These are phyloP conservation scores for Drosophila barbarae DNA, from an alignment of 2,888 invertebrate genomes.

Conservation along the genomic window DNA sequence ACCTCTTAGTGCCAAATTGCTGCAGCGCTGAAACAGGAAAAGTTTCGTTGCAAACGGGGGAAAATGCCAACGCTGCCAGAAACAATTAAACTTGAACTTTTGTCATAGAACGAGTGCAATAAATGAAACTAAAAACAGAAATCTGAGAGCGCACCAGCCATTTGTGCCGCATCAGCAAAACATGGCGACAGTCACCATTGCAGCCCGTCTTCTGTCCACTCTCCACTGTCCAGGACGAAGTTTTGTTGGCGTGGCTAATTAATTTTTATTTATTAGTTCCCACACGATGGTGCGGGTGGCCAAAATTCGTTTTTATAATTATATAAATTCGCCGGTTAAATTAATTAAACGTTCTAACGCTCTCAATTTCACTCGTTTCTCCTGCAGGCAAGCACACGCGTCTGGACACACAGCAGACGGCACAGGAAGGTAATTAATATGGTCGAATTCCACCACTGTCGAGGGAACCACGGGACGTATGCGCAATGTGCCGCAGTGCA, in stretches of 20 bases:
- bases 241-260: conserved; percentile 59
- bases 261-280: conserved; percentile 68
- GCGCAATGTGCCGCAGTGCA: conserved; percentile 55
- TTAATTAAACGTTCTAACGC: conserved; percentile 60
- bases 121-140: conserved; percentile 44
- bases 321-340: conserved; percentile 45
- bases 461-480: conserved; percentile 38
- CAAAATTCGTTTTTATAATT: conserved; percentile 50
- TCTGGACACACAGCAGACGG: conserved; percentile 76
- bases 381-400: conserved; percentile 78
- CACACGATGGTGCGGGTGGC: conserved; percentile 45
- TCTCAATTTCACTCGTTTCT: conserved; percentile 32
- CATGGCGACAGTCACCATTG: conserved; percentile 52
- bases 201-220: conserved; percentile 19
- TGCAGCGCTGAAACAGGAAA: conserved; percentile 20
- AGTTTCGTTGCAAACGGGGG: conserved; percentile 40
- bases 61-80: conserved; percentile 63
- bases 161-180: conserved; percentile 62
- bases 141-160: conserved; percentile 51
- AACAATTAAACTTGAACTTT: conserved; percentile 75
- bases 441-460: conserved; percentile 26
- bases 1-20: conserved; percentile 31
- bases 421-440: conserved; percentile 77
- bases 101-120: conserved; percentile 54
- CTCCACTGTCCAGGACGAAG: conserved; percentile 38